These are phyloP conservation scores for Parasteatoda lunata DNA, from an alignment of 2,888 invertebrate genomes.

Conservation along the genomic window DNA sequence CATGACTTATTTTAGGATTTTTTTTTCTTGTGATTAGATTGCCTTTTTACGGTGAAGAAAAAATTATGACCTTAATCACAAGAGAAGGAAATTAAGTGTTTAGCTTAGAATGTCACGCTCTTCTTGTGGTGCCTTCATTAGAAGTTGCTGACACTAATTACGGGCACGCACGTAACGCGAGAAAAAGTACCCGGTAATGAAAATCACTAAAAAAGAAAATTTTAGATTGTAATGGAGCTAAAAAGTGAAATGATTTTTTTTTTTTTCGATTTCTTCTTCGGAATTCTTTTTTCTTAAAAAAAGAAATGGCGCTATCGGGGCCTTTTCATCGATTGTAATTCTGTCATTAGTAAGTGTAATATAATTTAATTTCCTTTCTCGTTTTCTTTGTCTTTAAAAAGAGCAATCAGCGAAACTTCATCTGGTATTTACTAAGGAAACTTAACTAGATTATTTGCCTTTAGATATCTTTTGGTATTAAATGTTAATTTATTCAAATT, in stretches of 20 bases:
- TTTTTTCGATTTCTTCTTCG: neutral
- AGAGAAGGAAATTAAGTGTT: conserved; percentile 57
- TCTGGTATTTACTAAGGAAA: conserved; percentile 46
- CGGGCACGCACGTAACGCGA: conserved; percentile 22
- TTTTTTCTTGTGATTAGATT: conserved; percentile 31
- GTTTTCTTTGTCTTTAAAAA: conserved; percentile 15
- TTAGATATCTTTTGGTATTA: no score
- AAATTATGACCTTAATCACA: conserved; percentile 30
- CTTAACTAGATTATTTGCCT: conserved; percentile 36
- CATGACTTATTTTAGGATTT: conserved; percentile 25
- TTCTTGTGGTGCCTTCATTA: conserved; percentile 50
- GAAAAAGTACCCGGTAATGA: conserved; percentile 52
- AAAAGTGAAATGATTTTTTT: conserved; percentile 44
- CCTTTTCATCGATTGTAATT: conserved; percentile 48
- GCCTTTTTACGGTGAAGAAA: conserved; percentile 10
- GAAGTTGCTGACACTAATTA: conserved; percentile 43
- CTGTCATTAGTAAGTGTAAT: conserved; percentile 42
- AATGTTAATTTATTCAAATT: no score
- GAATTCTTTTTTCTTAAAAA: conserved; percentile 25
- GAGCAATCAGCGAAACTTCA: conserved; percentile 51
- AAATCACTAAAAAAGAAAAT: conserved; percentile 49
- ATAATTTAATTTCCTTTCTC: conserved; percentile 51
- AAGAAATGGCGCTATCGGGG: conserved; percentile 36
- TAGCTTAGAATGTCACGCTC: conserved; percentile 42
- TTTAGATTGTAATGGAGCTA: conserved; percentile 57